phyloP scores from a whole-genome alignment of 2,113 vertebrate species.

The Rhegmatorhina hoffmannsi region DNA sequence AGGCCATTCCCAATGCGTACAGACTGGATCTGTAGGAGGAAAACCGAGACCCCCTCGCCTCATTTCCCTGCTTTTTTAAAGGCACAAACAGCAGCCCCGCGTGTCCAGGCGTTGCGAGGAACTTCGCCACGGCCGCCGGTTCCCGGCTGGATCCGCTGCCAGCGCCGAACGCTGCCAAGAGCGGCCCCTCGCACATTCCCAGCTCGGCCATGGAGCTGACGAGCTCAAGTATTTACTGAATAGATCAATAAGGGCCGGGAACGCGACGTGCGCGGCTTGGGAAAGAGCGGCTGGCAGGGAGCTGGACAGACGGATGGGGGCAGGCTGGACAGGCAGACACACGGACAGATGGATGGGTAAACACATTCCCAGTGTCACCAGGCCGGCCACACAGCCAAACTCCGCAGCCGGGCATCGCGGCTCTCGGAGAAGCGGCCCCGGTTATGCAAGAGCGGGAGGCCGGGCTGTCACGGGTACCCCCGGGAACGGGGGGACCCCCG shows the following conservation, averaged over 20 bases:
- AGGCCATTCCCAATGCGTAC: neutral
- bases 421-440: neutral
- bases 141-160: neutral
- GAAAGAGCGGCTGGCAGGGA: neutral
- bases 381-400: neutral
- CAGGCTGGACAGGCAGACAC: neutral
- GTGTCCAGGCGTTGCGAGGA: neutral
- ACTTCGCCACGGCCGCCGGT: neutral
- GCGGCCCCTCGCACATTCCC: neutral
- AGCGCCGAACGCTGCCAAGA: conserved; percentile 19
- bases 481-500: neutral
- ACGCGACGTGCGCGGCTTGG: conserved; percentile 33
- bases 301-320: neutral
- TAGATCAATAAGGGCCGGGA: conserved; percentile 13
- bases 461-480: neutral
- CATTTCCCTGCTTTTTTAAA: neutral
- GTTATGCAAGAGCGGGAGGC: conserved; percentile 22
- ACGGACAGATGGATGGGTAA: neutral
- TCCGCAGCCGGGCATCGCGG: neutral
- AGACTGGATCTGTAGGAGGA: neutral
- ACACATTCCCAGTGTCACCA: neutral
- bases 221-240: conserved; percentile 20
- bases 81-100: neutral
- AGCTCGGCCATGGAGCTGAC: conserved; percentile 4
- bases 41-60: neutral